Evolutionary conservation across 2,113 vertebrate species (phyloP).

Genomic region (Chionomys nivalis): DNA sequence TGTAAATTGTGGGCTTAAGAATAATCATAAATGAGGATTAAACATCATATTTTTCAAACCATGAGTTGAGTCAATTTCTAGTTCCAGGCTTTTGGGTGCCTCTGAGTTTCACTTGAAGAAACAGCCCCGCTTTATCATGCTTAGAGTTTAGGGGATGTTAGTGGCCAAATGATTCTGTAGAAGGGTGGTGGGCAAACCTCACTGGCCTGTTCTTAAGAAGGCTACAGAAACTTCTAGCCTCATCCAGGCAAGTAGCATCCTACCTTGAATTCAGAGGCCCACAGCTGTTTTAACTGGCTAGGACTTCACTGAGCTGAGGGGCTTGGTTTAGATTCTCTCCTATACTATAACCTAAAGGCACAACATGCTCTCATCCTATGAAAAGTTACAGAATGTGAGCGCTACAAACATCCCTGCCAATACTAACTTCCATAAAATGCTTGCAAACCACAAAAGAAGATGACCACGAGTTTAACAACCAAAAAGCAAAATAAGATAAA

Average conservation of each 20-base stretch:
- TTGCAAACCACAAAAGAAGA: slow-evolving; percentile 57
- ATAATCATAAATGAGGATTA: slow-evolving; percentile 30
- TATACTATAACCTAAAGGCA: not conserved
- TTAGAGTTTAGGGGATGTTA: not conserved
- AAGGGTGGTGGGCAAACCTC: not conserved
- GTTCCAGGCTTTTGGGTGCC: not conserved
- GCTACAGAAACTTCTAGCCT: not conserved
- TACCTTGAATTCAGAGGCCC: not conserved
- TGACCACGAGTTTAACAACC: not conserved
- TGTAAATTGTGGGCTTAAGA: slow-evolving; percentile 37
- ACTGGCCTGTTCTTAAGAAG: not conserved
- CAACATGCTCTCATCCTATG: slow-evolving; percentile 30
- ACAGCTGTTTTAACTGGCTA: not conserved
- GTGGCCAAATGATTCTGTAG: not conserved
- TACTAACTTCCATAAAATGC: slow-evolving; percentile 33
- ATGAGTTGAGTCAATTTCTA: slow-evolving; percentile 17
- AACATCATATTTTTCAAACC: slow-evolving; percentile 43
- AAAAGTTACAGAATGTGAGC: not conserved
- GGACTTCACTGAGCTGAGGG: not conserved
- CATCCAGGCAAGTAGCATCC: not conserved
- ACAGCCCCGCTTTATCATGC: not conserved
- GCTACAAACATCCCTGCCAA: not conserved
- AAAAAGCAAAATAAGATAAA: not conserved
- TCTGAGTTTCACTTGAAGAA: not conserved
- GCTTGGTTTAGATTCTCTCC: slow-evolving; percentile 10